A percentile compares a stretch with the other conserved stretches of the same genome.
Conservation (phyloP, 2,113 vertebrate species). For the Sinocyclocheilus anophthalmus region DNA sequence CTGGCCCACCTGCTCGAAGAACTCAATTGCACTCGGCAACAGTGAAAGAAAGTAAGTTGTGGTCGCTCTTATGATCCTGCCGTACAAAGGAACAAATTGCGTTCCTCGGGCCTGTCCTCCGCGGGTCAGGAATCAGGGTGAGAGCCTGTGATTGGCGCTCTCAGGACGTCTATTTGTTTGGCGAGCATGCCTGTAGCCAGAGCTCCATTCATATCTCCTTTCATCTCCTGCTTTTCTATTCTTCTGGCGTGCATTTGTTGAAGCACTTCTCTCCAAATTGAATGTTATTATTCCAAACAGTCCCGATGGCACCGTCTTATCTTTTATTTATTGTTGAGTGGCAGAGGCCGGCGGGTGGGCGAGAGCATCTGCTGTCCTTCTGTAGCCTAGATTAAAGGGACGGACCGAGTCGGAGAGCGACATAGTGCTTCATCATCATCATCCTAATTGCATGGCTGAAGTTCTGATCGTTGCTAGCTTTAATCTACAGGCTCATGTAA, state of each 20-base stretch:
- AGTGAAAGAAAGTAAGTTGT: constrained; percentile 62
- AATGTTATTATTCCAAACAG: constrained; percentile 78
- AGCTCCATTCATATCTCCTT: constrained; percentile 60
- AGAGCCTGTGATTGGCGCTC: constrained; percentile 32
- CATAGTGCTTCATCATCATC: constrained; percentile 38
- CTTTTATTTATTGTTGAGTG: constrained; percentile 70
- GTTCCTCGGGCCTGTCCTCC: constrained; percentile 22
- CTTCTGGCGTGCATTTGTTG: constrained; percentile 58
- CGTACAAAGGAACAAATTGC: constrained; percentile 56
- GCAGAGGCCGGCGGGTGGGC: constrained; percentile 67
- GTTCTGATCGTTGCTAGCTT: constrained; percentile 28
- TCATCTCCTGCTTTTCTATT: constrained; percentile 74
- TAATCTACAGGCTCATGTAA: constrained; percentile 52
- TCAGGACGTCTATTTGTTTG: constrained; percentile 46
- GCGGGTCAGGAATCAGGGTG: constrained; percentile 45
- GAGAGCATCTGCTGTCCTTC: constrained; percentile 65
- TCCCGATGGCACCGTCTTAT: constrained; percentile 60
- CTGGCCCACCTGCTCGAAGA: constrained; percentile 50
- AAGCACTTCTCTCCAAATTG: constrained; percentile 68
- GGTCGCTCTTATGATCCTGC: constrained; percentile 57
- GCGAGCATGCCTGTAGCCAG: constrained; percentile 26
- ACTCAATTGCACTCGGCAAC: constrained; percentile 47
- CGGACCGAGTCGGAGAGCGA: constrained; percentile 59
- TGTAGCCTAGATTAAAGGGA: constrained; percentile 76
- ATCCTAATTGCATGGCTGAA: constrained; percentile 48